These are phyloP conservation scores for Hirundo rustica DNA, from an alignment of 2,797 vertebrate genomes.

Conservation along the genomic window DNA sequence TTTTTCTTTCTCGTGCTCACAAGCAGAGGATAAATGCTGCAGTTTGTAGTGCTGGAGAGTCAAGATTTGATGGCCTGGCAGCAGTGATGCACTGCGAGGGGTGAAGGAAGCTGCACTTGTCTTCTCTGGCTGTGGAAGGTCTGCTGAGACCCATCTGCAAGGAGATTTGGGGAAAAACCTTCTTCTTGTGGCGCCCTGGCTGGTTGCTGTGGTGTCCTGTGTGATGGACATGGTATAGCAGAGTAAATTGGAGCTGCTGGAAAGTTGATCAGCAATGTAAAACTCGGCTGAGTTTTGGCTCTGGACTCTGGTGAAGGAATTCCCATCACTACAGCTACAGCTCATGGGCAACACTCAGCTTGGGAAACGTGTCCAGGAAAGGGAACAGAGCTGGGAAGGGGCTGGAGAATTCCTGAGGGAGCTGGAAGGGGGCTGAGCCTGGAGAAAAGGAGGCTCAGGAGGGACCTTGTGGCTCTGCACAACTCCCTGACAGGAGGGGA, in stretches of 20 bases:
- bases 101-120: background rate
- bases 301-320: background rate
- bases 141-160: background rate
- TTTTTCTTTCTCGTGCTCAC: background rate
- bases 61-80: background rate
- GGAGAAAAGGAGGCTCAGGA: background rate
- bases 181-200: background rate
- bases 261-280: background rate
- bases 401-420: background rate
- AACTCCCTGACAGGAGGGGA: background rate
- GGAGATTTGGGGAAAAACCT: background rate
- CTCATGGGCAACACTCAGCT: accelerated
- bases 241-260: background rate
- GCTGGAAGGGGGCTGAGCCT: background rate
- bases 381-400: background rate
- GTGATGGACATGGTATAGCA: background rate
- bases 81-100: background rate
- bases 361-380: accelerated
- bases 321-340: background rate
- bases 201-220: background rate
- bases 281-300: background rate
- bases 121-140: background rate
- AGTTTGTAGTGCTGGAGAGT: accelerated
- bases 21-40: background rate
- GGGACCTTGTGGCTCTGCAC: background rate